Conservation (phyloP, 2,113 vertebrate genomes). For the Toxotes chatareus region DNA sequence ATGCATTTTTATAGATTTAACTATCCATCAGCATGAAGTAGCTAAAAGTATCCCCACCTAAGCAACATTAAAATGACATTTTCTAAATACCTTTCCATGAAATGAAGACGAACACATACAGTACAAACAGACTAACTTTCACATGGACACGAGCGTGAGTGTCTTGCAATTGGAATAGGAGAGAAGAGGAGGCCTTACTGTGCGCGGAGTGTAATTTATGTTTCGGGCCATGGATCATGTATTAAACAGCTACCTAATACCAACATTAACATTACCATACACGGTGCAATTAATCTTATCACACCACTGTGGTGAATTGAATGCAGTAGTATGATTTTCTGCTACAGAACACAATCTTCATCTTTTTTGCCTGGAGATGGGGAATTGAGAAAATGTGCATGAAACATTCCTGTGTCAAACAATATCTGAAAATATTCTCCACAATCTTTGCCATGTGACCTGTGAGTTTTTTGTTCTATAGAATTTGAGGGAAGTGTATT, state of each 20-base stretch:
- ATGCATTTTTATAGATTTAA: not conserved
- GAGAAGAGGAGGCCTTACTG: slow-evolving; percentile 17
- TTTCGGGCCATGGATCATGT: slow-evolving; percentile 24
- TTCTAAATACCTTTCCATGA: not conserved
- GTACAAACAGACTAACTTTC: not conserved
- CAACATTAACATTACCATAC: slow-evolving; percentile 1
- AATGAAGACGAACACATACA: not conserved
- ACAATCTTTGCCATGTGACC: slow-evolving; percentile 3
- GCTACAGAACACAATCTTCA: not conserved
- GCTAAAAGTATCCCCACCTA: too few species aligned
- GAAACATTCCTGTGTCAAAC: not conserved
- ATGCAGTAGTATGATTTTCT: not conserved
- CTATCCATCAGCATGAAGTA: not conserved
- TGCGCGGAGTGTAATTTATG: slow-evolving; percentile 32
- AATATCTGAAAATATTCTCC: not conserved
- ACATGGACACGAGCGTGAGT: not conserved
- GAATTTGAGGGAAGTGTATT: not conserved
- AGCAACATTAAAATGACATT: not conserved
- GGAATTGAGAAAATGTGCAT: not conserved
- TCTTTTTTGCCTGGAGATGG: not conserved
- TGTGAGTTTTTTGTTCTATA: not conserved
- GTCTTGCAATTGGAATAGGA: slow-evolving; percentile 8
- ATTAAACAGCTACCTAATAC: slow-evolving; percentile 21
- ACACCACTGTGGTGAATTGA: not conserved
- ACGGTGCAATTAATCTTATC: not conserved